Conservation (phyloP, 2,797 vertebrate species). For the Anniella stebbinsi region DNA sequence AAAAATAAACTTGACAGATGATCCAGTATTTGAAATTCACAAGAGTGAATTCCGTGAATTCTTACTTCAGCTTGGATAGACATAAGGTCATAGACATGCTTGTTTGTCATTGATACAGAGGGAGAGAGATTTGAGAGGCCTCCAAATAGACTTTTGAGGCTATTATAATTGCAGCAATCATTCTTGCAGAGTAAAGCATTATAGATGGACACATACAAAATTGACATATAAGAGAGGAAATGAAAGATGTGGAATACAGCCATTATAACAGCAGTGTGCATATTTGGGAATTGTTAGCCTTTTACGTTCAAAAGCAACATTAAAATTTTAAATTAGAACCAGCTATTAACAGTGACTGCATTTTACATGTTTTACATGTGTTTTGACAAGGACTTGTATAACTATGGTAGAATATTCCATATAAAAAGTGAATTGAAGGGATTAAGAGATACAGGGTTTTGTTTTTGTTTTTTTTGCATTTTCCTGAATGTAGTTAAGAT, state of each 20-base stretch:
- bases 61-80: not conserved
- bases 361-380: not conserved
- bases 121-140: not conserved
- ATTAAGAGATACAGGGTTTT: not conserved
- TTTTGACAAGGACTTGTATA: not conserved
- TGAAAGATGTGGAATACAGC: not conserved
- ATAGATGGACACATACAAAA: not conserved
- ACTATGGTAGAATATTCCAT: not conserved
- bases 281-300: not conserved
- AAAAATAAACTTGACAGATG: constrained; percentile 13
- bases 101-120: constrained; percentile 1
- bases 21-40: constrained; percentile 6
- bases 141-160: not conserved
- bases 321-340: not conserved
- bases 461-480: not conserved
- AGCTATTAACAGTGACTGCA: not conserved
- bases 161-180: not conserved
- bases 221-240: not conserved
- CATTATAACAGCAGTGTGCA: not conserved
- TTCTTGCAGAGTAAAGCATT: not conserved
- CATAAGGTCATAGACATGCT: not conserved
- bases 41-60: not conserved
- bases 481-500: not conserved
- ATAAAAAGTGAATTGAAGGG: not conserved
- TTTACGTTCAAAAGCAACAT: not conserved